phyloP scores from a whole-genome alignment of 2,888 invertebrate genomes.

The Cheilosia urbana region DNA sequence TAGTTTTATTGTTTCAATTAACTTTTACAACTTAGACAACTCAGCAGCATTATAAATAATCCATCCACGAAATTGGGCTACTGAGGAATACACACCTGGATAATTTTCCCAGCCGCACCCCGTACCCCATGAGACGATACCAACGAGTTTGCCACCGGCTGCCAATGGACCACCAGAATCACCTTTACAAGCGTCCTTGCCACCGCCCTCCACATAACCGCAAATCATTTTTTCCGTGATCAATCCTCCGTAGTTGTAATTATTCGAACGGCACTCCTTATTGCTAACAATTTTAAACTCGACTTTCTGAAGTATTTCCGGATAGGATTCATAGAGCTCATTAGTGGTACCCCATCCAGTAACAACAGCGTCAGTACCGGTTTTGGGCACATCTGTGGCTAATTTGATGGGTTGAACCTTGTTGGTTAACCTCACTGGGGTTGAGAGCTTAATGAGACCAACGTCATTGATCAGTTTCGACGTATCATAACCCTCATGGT shows the following conservation, averaged over 20 bases:
- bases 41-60: constrained; percentile 61
- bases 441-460: constrained; percentile 81
- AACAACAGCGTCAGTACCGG: constrained; percentile 79
- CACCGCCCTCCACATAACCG: constrained; percentile 77
- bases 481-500: constrained; percentile 80
- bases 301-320: constrained; percentile 77
- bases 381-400: constrained; percentile 77
- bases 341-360: constrained; percentile 83
- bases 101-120: constrained; percentile 80
- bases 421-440: constrained; percentile 78
- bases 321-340: constrained; percentile 74
- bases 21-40: constrained; percentile 76
- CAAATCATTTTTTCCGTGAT: constrained; percentile 80
- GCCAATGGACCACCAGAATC: constrained; percentile 83
- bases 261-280: constrained; percentile 49
- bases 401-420: constrained; percentile 78
- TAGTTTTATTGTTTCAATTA: neutral
- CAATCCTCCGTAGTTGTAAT: constrained; percentile 77
- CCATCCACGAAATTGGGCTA: constrained; percentile 78
- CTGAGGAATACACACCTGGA: constrained; percentile 82
- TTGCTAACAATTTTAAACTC: constrained; percentile 77
- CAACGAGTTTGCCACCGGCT: constrained; percentile 78
- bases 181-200: constrained; percentile 82
- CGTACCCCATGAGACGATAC: constrained; percentile 83
- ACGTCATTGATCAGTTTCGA: constrained; percentile 82